phyloP scores from a whole-genome alignment of 2,888 invertebrate species.

The Clunio marinus region DNA sequence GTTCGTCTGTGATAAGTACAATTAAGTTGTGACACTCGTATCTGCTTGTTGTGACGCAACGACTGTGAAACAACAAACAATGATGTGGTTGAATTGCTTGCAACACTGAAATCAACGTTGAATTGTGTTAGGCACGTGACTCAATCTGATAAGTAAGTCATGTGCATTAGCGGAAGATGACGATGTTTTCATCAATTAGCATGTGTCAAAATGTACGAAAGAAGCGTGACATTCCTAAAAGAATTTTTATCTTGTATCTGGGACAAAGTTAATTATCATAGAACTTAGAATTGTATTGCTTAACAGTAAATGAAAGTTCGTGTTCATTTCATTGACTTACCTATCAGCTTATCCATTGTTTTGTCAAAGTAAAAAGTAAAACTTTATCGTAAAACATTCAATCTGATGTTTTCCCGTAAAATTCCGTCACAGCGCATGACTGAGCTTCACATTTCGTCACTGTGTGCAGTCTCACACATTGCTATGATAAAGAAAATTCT shows the following conservation, averaged over 20 bases:
- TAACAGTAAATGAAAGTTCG: too few relatives aligned
- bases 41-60: constrained; percentile 18
- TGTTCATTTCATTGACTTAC: background rate
- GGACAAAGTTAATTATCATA: too few relatives aligned
- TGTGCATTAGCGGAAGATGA: too few relatives aligned
- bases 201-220: too few relatives aligned
- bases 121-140: constrained; percentile 8
- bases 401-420: background rate
- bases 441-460: background rate
- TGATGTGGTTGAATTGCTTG: background rate
- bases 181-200: too few relatives aligned
- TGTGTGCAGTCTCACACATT: background rate
- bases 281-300: too few relatives aligned
- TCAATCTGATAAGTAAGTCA: background rate
- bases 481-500: constrained; percentile 10
- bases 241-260: too few relatives aligned
- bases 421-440: constrained; percentile 19
- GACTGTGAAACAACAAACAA: background rate
- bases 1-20: constrained; percentile 12
- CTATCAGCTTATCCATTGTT: background rate
- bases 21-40: background rate
- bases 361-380: background rate
- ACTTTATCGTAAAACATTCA: constrained; percentile 1
- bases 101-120: background rate
- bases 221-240: too few relatives aligned